Base-by-base conservation (phyloP, 2,888 invertebrate species). In the Cyclophora punctaria region DNA sequence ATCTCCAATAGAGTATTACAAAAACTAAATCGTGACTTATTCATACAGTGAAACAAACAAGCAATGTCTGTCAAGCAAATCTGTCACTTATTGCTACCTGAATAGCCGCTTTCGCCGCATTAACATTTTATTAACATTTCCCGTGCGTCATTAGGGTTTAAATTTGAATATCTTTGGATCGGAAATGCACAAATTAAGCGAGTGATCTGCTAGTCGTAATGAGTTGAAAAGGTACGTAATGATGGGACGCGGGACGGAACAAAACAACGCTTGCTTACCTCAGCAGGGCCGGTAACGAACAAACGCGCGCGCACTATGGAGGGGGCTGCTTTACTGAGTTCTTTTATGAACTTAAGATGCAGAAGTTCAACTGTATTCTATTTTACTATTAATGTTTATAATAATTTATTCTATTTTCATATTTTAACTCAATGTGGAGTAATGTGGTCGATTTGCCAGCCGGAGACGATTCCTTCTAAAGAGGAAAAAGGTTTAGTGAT, bases 181-280 rank as follows among this genome's bases (percentile, higher is more conserved):
- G 86, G 86, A 88, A 87, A 86, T 87, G 87, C 85, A 85, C 84
- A 86, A 87, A 87, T 88, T 88, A 87, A 87, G 83, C 84, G 81
- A 76, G 83, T 86, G 86, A 85, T 86, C 84, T 83, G 83, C 83
- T 77, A 77, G 74, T 73, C 71, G 84, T 87, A 87, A 87, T 87
- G 86, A 86, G 86, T 81, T 79, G 80, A 78, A 72, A 37, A 76
- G 83, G 80, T 77, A 75, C 79, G 83, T 86, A 87, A 86, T 86
- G 86, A 86, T 76, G 84, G 67, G 74, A 70, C 74, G 60, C 78
- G 67, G 73, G 73, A 70, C 74, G 61, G 79, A 85, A 83, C 83
- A 87, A 86, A 86, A 86, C 85, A 81, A 87, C 80, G 75, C 78
- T 77, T 78, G 82, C 81, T 80, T 80, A 81, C 78, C 80, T 83